Base-by-base conservation (phyloP, 2,797 vertebrate genomes). In the Nyctibius grandis region DNA sequence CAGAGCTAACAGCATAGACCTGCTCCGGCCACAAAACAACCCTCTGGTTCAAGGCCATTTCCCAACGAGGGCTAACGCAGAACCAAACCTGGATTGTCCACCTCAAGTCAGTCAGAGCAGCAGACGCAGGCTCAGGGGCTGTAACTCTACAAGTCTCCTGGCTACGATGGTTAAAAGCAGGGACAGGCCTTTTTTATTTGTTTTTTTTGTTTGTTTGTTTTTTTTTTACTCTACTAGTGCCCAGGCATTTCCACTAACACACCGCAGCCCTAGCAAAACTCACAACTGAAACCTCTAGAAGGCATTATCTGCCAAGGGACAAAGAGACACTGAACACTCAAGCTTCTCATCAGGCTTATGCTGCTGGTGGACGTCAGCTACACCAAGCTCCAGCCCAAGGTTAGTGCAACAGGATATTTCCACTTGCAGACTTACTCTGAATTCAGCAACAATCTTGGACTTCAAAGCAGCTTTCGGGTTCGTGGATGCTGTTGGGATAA, bases 381-480 rank as follows among this genome's bases (percentile, higher is more conserved):
- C 33, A 10, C 11, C 9, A 34, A 67, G 18, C 25, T 15, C 73
- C 45, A 15, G 68, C 22, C 29, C 33, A 17, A 33, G 59, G 6
- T n/a, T 6, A 73, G 47, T 0, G 22, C 76, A 53, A 15, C 1
- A 5, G 29, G 38, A 3, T 19, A 22, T n/a, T 56, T 15, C 79
- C 69, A 9, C 68, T n/a, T 9, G 29, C 38, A 51, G 68, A 96
- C 99, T 99, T 98, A 99, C 99, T 89, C 99, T 98, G 97, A 99
- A 99, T 97, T 99, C 99, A 1, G 99, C 99, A 36, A 99, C 99
- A 53, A 99, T 99, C 98, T 99, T 99, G 60, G 99, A 99, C 96
- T 99, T 99, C 72, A 99, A 97, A 72, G 98, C 99, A 75, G 99
- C 98, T 98, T 99, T 99, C 0, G 98, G 98, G 93, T 98, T 99